phyloP scores from a whole-genome alignment of 2,797 vertebrate species.

The Xiphophorus birchmanni region DNA sequence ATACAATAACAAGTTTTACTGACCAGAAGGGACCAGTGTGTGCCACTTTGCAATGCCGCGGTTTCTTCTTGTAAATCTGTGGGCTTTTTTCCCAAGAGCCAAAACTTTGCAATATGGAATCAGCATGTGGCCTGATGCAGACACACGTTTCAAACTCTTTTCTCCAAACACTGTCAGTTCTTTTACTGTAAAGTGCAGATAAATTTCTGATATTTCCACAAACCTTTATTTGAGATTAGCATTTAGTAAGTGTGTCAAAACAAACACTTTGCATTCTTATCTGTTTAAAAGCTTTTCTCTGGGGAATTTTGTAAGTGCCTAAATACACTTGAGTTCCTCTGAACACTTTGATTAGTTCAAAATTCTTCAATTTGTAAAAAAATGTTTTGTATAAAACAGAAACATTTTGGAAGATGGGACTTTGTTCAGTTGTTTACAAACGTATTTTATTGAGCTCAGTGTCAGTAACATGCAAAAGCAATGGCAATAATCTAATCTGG shows the following conservation, averaged over 20 bases:
- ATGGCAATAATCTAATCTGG: slow-evolving; percentile 52
- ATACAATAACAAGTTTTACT: not conserved
- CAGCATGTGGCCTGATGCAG: slow-evolving; percentile 60
- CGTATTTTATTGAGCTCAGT: slow-evolving; percentile 63
- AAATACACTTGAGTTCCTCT: slow-evolving; percentile 59
- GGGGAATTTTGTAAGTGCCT: slow-evolving; percentile 59
- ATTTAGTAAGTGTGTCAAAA: slow-evolving; percentile 52
- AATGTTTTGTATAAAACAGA: slow-evolving; percentile 58
- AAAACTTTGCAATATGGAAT: slow-evolving; percentile 50
- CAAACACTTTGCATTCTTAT: slow-evolving; percentile 54
- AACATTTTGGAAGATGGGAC: slow-evolving; percentile 47
- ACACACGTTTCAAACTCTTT: slow-evolving; percentile 72
- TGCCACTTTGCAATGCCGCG: not conserved
- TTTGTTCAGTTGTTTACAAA: slow-evolving; percentile 71
- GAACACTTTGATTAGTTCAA: slow-evolving; percentile 68
- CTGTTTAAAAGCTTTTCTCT: slow-evolving; percentile 41
- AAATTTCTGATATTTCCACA: slow-evolving; percentile 59
- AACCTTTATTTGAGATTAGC: slow-evolving; percentile 54
- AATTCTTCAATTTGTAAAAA: slow-evolving; percentile 76
- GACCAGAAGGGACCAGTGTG: not conserved
- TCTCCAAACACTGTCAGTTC: slow-evolving; percentile 57
- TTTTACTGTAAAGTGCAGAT: slow-evolving; percentile 36
- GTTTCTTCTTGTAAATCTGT: not conserved
- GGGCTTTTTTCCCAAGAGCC: not conserved
- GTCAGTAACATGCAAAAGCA: slow-evolving; percentile 54